phyloP scores from a whole-genome alignment of 1,140 invertebrate species.

The Apis mellifera region DNA sequence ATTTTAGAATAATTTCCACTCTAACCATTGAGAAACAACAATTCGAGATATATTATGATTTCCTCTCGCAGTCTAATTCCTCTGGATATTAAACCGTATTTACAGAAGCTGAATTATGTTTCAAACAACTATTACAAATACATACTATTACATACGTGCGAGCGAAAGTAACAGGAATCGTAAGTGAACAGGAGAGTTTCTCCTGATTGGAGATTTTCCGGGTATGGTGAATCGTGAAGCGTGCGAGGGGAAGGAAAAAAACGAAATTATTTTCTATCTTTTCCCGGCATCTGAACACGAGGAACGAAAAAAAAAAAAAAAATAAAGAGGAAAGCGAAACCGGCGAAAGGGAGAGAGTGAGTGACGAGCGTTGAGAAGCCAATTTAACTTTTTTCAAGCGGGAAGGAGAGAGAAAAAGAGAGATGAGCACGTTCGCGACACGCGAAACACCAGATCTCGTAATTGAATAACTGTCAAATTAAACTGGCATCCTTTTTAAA shows the following conservation, averaged over 20 bases:
- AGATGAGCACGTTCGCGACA: conserved; percentile 27
- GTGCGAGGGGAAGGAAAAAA: background rate
- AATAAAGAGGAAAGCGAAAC: conserved; percentile 39
- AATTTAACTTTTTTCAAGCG: conserved; percentile 68
- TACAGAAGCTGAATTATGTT: background rate
- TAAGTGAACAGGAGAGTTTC: background rate
- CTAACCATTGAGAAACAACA: background rate
- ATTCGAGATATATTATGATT: background rate
- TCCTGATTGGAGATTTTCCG: background rate
- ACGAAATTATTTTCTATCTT: conserved; percentile 60
- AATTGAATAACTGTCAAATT: conserved; percentile 69
- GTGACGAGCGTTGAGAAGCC: conserved; percentile 63
- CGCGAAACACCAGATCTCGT: conserved; percentile 56
- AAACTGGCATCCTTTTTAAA: conserved; percentile 59
- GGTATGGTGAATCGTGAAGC: background rate
- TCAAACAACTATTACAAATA: no score
- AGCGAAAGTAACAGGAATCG: background rate
- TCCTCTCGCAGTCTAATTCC: no score
- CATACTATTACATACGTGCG: no score
- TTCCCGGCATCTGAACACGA: conserved; percentile 22
- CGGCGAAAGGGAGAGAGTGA: conserved; percentile 51
- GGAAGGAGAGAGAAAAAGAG: conserved; percentile 22
- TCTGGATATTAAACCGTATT: background rate
- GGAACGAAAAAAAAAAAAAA: background rate
- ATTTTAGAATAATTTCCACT: background rate